Percentiles rank a stretch among this genome's conserved stretches.
Conservation (phyloP, 2,113 vertebrate genomes). For the human (Homo sapiens) region DNA sequence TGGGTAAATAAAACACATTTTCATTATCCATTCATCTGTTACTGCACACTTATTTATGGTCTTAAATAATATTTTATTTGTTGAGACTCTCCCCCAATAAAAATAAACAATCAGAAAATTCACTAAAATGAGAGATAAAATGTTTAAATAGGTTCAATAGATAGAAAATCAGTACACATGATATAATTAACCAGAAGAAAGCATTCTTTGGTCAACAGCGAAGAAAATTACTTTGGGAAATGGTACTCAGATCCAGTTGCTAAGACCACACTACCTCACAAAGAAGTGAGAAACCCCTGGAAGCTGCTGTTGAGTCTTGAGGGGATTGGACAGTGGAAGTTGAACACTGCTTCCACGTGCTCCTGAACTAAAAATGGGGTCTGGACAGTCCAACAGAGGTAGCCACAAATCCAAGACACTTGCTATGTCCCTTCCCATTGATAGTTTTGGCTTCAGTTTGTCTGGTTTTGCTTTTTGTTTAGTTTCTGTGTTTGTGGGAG, state of each 20-base stretch:
- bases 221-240: background rate
- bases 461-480: background rate
- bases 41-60: background rate
- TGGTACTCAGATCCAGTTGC: background rate
- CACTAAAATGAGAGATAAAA: background rate
- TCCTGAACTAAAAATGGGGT: background rate
- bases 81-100: background rate
- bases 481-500: background rate
- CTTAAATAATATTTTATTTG: background rate
- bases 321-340: no score
- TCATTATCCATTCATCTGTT: background rate
- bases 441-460: background rate
- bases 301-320: background rate
- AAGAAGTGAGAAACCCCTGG: background rate
- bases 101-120: background rate
- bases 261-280: background rate
- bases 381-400: background rate
- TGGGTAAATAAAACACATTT: background rate
- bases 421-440: background rate
- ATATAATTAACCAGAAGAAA: background rate
- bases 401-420: background rate
- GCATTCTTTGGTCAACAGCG: background rate
- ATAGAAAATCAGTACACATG: background rate
- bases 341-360: accelerated
- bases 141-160: background rate